Evolutionary conservation across 2,797 vertebrate species (phyloP), one percentile per base, ranked within the genome.

Genomic region (Brachyalestes nurse): DNA sequence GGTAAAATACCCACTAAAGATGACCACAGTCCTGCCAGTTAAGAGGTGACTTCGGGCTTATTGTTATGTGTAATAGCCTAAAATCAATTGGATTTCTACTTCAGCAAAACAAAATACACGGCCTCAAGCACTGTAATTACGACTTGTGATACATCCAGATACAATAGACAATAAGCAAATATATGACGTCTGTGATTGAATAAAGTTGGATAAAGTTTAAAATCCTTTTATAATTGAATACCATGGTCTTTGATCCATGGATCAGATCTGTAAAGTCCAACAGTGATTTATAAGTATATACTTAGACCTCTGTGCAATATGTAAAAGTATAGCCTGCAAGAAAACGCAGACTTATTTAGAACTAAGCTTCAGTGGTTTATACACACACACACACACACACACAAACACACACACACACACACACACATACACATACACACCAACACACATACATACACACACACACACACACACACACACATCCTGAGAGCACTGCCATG

Each of bases 251-350:
- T 9, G 14, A 64, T 28, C 60, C 42, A 45, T 23, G 2, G 34
- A 47, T 77, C 58, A 72, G 34, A 57, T 12, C 2, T n/a, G 8
- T 28, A 6, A 28, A 49, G 19, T 12, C 25, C 21, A 16, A 10
- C 49, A 49, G 25, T 81, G 47, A 72, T 72, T 77, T 60, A 77
- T 49, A 51, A 77, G n/a, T 65, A 66, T 45, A 60, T 45, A 61
- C 53, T 72, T 77, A 65, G 9, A 60, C 55, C 67, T 73, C 66
- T 73, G 14, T 38, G 60, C 7, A 78, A 57, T 67, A 66, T 67
- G 75, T 72, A 73, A 42, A 66, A 70, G 55, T 53, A 73, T 67
- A 49, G 7, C 55, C 55, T 60, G 42, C 51, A 57, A 45, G 40
- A 42, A 45, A 42, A 42, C 42, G 2, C 38, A 66, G 64, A 66